These are phyloP conservation scores for Diceros bicornis DNA, from an alignment of 2,797 vertebrate genomes.

Conservation along the genomic window DNA sequence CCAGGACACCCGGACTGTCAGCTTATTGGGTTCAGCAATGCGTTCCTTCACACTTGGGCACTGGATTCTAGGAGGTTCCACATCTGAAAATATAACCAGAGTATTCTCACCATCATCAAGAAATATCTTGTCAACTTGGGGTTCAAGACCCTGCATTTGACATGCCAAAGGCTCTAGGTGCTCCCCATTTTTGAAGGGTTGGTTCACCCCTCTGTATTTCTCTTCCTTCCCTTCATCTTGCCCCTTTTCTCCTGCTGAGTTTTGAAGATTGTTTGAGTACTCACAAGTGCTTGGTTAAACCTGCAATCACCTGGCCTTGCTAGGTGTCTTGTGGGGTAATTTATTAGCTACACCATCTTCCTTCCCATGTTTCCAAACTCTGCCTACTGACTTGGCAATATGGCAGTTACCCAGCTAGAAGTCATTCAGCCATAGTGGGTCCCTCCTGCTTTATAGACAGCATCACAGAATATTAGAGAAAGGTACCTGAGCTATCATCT, in stretches of 20 bases:
- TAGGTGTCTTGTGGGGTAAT: not conserved
- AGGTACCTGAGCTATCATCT: not conserved
- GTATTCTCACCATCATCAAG: constrained; percentile 44
- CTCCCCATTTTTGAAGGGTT: not conserved
- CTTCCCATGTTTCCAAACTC: not conserved
- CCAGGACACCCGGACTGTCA: constrained; percentile 96
- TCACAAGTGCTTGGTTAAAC: not conserved
- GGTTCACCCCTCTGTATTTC: not conserved
- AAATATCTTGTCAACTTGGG: not conserved
- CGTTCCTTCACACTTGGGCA: constrained; percentile 97
- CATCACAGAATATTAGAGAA: not conserved
- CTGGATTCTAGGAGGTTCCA: constrained; percentile 96
- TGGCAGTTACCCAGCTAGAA: not conserved
- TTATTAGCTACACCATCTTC: not conserved
- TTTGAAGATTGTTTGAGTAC: not conserved
- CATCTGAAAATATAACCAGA: constrained; percentile 90
- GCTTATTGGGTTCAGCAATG: constrained; percentile 95
- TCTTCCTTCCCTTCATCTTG: constrained; percentile 4
- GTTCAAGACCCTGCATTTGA: not conserved
- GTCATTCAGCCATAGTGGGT: not conserved
- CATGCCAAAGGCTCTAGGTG: not conserved
- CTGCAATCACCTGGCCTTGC: not conserved
- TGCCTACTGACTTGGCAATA: not conserved
- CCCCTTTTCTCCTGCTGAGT: constrained; percentile 31
- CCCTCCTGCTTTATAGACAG: not conserved